Base-by-base conservation (phyloP, 2,888 invertebrate genomes). In the Conops quadrifasciatus region DNA sequence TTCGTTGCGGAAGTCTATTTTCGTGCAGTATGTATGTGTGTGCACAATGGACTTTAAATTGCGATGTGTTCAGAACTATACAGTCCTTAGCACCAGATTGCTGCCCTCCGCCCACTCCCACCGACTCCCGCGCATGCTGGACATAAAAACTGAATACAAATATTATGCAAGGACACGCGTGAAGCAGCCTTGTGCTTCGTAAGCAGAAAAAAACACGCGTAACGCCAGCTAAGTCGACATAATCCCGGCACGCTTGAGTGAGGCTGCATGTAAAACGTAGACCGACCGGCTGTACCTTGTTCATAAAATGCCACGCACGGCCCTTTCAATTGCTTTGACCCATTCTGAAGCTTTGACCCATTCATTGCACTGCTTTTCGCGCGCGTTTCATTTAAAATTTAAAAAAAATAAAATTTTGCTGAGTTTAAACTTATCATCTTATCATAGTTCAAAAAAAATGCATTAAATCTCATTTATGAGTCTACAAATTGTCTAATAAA, bases 141-240 rank as follows among this genome's bases (percentile, higher is more conserved):
- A 64, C 49, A 71, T 71, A 63, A 71, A 71, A 71, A 67, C 67
- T 62, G 58, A 71, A 67, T 71, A 63, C 63, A 67, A 71, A 71
- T 71, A 67, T 58, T 51, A 30, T 58, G 62, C 67, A 15, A 63
- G 49, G 66, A 49, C 65, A 30, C 36, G 26, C 16, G 47, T 19
- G 43, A 16, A 62, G 19, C 2, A 62, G 7, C 43, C 36, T 19
- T n/a, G 21, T 30, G 9, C 45, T 16, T 19, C 24, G 58, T 58
- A 62, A 56, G 36, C 58, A 63, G 47, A 67, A 67, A 70, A 71
- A 63, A 67, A 67, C 51, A 71, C 71, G 67, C 71, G 67, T 67
- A 68, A 67, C 71, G 63, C 71, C 58, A 71, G 67, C 67, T 71
- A 71, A 71, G 67, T 67, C 71, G 47, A 67, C 71, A 49, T 67